phyloP scores from a whole-genome alignment of 2,888 invertebrate genomes.

The Tanaodytes sp. region DNA sequence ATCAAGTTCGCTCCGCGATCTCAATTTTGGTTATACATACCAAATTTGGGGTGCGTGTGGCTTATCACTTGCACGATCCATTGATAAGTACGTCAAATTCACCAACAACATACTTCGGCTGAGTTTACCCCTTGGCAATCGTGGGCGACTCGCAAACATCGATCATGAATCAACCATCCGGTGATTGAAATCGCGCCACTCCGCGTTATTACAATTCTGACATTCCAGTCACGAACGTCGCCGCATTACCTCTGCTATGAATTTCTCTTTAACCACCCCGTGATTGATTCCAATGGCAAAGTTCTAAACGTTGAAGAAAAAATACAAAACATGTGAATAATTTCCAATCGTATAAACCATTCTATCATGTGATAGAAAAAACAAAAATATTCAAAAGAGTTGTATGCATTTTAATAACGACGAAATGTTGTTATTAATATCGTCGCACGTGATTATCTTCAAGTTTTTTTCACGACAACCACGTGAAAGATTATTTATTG shows the following conservation, averaged over 20 bases:
- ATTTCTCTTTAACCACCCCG: no score
- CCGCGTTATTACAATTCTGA: slow-evolving; percentile 42
- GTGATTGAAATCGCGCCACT: slow-evolving; percentile 61
- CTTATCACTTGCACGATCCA: slow-evolving; percentile 67
- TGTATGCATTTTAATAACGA: no score
- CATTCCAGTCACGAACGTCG: slow-evolving; percentile 48
- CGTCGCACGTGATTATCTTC: no score
- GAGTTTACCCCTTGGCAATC: slow-evolving; percentile 54
- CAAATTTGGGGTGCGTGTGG: slow-evolving; percentile 67
- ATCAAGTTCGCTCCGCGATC: slow-evolving; percentile 60
- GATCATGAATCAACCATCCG: slow-evolving; percentile 62
- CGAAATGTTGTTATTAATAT: no score
- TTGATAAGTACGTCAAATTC: slow-evolving; percentile 70
- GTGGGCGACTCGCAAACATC: slow-evolving; percentile 59
- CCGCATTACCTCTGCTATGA: slow-evolving; percentile 1
- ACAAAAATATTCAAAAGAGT: no score
- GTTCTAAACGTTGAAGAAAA: no score
- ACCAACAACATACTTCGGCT: slow-evolving; percentile 56
- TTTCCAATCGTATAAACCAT: no score
- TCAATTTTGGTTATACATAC: slow-evolving; percentile 63
- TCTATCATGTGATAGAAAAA: no score
- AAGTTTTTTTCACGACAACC: no score
- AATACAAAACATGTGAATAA: no score
- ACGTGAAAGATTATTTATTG: no score
- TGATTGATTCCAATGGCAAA: no score